Evolutionary conservation across 2,113 vertebrate genomes (phyloP).

Genomic region (Tetrao urogallus): DNA sequence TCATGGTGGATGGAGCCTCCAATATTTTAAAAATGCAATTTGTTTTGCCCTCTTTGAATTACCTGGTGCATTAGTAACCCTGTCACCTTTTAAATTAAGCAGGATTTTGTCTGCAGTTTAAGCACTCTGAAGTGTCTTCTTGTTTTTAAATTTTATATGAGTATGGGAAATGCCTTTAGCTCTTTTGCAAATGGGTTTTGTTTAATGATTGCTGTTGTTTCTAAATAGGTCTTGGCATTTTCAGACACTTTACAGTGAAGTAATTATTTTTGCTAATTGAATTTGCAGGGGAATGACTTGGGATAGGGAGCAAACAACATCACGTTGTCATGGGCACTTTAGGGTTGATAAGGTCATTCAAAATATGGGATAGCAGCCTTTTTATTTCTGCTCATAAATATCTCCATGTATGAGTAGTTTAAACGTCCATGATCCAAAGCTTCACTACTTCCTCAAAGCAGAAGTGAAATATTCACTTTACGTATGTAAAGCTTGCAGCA

Average conservation of each 20-base stretch:
- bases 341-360: neutral
- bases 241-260: conserved; percentile 44
- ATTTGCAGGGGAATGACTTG: neutral
- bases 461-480: neutral
- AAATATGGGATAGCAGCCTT: neutral
- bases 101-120: conserved; percentile 34
- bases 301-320: neutral
- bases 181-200: conserved; percentile 60
- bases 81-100: conserved; percentile 62
- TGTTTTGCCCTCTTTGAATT: conserved; percentile 50
- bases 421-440: neutral
- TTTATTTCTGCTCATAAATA: neutral
- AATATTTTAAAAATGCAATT: conserved; percentile 26
- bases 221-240: conserved; percentile 45
- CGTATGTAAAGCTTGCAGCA: neutral
- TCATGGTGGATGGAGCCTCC: neutral
- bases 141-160: conserved; percentile 58
- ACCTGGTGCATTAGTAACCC: conserved; percentile 55
- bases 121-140: conserved; percentile 46
- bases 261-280: conserved; percentile 65
- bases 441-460: neutral
- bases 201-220: conserved; percentile 60
- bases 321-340: neutral
- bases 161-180: conserved; percentile 52
- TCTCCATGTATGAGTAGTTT: neutral